A percentile compares a stretch with the other conserved stretches of the same genome.
These are phyloP conservation scores for Patella caerulea DNA, from an alignment of 2,888 invertebrate genomes.

Conservation along the genomic window DNA sequence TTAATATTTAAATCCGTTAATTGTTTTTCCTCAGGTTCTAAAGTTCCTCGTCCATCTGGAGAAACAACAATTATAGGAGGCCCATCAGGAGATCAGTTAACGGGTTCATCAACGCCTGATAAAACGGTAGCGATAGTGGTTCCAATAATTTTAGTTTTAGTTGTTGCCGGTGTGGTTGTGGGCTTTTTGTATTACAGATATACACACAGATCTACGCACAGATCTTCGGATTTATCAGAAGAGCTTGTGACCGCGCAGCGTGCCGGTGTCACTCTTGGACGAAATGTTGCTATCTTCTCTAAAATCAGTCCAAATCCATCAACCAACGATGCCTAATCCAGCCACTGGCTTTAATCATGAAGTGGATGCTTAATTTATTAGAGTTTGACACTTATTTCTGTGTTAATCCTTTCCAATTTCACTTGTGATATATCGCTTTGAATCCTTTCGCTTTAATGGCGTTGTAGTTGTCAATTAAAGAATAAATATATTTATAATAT, in stretches of 20 bases:
- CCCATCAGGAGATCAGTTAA: neutral
- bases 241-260: constrained; percentile 9
- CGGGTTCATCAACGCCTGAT: neutral
- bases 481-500: too few relatives aligned
- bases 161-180: constrained; percentile 40
- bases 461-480: too few relatives aligned
- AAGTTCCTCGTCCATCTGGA: neutral
- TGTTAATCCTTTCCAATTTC: too few relatives aligned
- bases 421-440: too few relatives aligned
- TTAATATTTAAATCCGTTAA: too few relatives aligned
- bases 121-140: constrained; percentile 41
- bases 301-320: neutral
- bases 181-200: constrained; percentile 40
- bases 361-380: too few relatives aligned
- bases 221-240: neutral
- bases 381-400: too few relatives aligned
- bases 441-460: too few relatives aligned
- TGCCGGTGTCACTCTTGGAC: neutral
- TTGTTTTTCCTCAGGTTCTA: neutral
- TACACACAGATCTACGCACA: neutral
- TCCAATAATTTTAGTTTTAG: constrained; percentile 47
- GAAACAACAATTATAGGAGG: neutral
- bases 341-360: too few relatives aligned
- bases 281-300: constrained; percentile 13
- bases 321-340: too few relatives aligned